Base-by-base conservation (phyloP, 2,113 vertebrate genomes). In the Australoheros scitulus region DNA sequence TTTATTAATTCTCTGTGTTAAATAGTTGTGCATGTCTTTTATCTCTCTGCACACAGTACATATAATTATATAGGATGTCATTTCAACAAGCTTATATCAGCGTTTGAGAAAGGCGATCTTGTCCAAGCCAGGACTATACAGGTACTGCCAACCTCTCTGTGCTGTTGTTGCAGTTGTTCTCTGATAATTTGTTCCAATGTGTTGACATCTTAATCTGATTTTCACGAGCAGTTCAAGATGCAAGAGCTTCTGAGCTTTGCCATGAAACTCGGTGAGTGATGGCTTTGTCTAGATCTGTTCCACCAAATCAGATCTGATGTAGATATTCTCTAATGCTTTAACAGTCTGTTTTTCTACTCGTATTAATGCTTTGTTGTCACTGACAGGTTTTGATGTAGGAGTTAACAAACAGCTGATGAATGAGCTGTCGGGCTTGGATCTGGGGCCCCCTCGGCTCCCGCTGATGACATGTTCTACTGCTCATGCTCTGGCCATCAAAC, bases 361-460 rank as follows among this genome's bases (percentile, higher is more conserved):
- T 79, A 2, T 55, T 24, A 70, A 24, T 22, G 3, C 14, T 74
- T 47, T 17, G 17, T 61, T 80, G 13, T 68, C 14, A 3, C 68
- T 1, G 83, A 22, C 92, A 99, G 98, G 97, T 78, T 98, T 99
- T 83, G 96, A 97, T 81, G 89, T 99, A 79, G 94, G 97, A 0
- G 95, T 98, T 89, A 99, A 96, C 87, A 99, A 99, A 95, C 96
- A 96, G 88, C 84, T 99, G 84, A 98, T 99, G 97, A 94, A 80
- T 2, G 88, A 95, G 52, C 74, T 97, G 83, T 99, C 98, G 3
- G 97, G 97, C 61, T 92, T 99, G 90, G 74, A 89, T 6, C 95
- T 99, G 93, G 98, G 98, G n/a, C 97, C 98, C 4, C 97, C 98
- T 4, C 97, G 98, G 11, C 96, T 97, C 63, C 98, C 98, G 0